Evolutionary conservation across 2,888 invertebrate genomes (phyloP), one percentile per base, ranked within the genome.

Genomic region (Hipparchia semele): DNA sequence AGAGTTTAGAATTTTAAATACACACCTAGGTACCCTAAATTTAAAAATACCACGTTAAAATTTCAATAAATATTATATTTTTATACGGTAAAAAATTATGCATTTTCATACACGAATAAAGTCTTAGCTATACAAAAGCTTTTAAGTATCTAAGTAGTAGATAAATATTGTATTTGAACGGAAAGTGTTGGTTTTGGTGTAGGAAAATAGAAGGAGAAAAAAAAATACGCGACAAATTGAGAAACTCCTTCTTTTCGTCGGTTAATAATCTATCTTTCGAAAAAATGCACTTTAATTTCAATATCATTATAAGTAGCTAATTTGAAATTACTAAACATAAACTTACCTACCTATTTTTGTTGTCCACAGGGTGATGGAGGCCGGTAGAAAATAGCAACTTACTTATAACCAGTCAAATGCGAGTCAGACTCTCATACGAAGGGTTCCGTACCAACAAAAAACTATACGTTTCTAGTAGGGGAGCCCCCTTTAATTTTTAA

Each of bases 291-390:
- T 64, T 56, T 64, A n/a, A 61, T 39, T 49, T 39, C 39, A 39
- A 39, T 39, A 39, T 2, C 3, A 2, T 39, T 39, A 39, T 39
- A 39, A 39, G 39, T 39, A 39, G 39, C 39, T 39, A 23, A 39
- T 39, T 39, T 5, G 39, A 39, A 39, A 39, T 23, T 51, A 7
- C 49, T 10, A 23, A 8, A 49, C 10, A 49, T 12, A 23, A 23
- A 60, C 8, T 45, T 33, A 46, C 45, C 1, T 39, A 10, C 10
- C 13, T 65, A 12, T 46, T 71, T 39, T 5, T 60, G 72, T 70
- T 64, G 60, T 71, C 70, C 61, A 67, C 73, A 77, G 76, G 76
- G 72, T 60, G 76, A 77, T 68, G 76, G 76, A 68, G 75, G 76
- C 66, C 76, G 76, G 60, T 77, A 77, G 53, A 66, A 51, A 60